Evolutionary conservation across 2,797 vertebrate species (phyloP), one percentile per base, ranked within the genome.

Genomic region (Urocyon cinereoargenteus): DNA sequence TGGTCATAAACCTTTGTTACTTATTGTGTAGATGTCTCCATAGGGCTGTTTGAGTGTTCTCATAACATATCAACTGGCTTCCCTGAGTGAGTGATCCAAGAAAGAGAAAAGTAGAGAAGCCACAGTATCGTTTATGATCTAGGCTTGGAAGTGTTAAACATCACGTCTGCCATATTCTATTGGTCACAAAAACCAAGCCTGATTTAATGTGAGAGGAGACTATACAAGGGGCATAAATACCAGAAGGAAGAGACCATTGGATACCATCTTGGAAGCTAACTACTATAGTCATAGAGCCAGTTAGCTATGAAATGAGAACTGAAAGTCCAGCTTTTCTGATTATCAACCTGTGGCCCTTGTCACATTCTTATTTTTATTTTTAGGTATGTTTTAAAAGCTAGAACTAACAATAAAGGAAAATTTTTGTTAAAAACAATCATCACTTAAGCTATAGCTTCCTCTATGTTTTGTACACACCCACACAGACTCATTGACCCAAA

Each of bases 351-450:
- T 59, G 78, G 5, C 36, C 49, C 26, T 57, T 26, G 22, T 75
- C 22, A 81, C 18, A 62, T 82, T 82, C 31, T 55, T 78, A 75
- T 51, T 34, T 89, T 75, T 14, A 66, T 64, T 64, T 94, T 95
- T 94, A 49, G 78, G 11, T 83, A 9, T 72, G 26, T 84, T 86
- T 92, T 92, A 16, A 40, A 89, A 83, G 36, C 70, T 78, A 92
- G 31, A 90, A 86, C 26, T 57, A 61, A 51, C n/a, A 94, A n/a
- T 19, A 62, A 51, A 93, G 15, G 51, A 26, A 49, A 36, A 68
- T 13, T 49, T 89, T 72, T 18, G 15, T 92, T 84, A 64, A 86
- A 75, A 66, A 77, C 24, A 62, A 31, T 75, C 13, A 83, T 83
- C 57, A 66, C 45, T 85, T 90, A 86, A 49, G 34, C 1, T 24